Base-by-base conservation (phyloP, 2,888 invertebrate genomes). In the Onthophagus sagittarius region DNA sequence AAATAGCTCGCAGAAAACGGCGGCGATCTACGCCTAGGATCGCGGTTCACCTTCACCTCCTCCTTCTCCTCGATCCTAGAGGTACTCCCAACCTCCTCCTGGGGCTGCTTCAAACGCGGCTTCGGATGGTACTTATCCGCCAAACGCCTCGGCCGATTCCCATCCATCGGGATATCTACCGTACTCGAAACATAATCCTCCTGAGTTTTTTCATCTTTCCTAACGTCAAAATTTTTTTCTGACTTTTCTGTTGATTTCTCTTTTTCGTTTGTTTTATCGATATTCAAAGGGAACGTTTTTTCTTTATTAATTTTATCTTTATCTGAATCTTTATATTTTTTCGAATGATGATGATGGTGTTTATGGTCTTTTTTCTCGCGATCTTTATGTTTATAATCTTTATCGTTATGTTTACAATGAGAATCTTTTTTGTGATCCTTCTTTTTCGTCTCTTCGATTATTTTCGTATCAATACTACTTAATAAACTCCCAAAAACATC, bases 81-180 rank as follows among this genome's bases (percentile, higher is more conserved):
- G 5, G 63, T 73, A 72, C 78, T 80, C 9, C 15, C 71, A 13
- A 71, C 71, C 15, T 32, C 15, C 14, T 33, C 13, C 15, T 15
- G 39, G 14, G 15, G 33, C 3, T 6, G 32, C 9, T 32, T 33
- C 33, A 15, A 9, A 79, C 79, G 81, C 31, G 86, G 86, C 80
- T 85, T 85, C 1, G 86, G 86, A 78, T 86, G 84, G 74, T 86
- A 87, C 78, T 87, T 87, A 74, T 86, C 84, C 0, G 86, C 87
- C 15, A 86, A 76, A n/a, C 86, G 79, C 77, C 63, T 69, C 13
- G 75, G 75, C 11, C 71, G 72, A 2, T 73, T 72, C 7, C 5
- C 5, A 1, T n/a, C n/a, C n/a, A 13, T 62, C 79, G 81, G 75
- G 75, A 81, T 62, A 33, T 67, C 69, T 23, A 69, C 31, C 62